A percentile compares a stretch with the other conserved stretches of the same genome.
phyloP scores from a whole-genome alignment of 2,113 vertebrate species.

The Catagonus wagneri region DNA sequence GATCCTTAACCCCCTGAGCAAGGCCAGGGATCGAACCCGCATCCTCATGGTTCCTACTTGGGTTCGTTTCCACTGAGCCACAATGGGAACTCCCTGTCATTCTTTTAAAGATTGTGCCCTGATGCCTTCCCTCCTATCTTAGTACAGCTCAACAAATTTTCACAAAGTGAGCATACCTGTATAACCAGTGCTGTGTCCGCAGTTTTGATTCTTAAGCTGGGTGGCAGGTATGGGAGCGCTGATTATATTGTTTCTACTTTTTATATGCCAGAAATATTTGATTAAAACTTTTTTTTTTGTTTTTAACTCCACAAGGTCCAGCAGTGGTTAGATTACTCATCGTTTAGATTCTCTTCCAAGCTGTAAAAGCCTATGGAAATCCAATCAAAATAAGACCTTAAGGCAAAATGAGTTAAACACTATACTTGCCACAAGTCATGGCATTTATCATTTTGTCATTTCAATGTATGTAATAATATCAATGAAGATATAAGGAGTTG shows the following conservation, averaged over 20 bases:
- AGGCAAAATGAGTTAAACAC: slow-evolving; percentile 4
- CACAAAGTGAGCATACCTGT: not conserved
- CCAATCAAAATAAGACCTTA: slow-evolving; percentile 10
- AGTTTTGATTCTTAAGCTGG: not conserved
- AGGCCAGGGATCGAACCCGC: too few relatives aligned
- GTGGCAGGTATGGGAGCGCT: not conserved
- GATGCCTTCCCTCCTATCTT: not conserved
- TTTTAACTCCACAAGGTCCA: not conserved
- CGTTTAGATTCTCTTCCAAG: not conserved
- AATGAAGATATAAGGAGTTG: not conserved
- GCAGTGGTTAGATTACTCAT: not conserved
- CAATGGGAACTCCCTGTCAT: not conserved
- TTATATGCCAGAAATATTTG: slow-evolving; percentile 18
- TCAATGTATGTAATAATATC: not conserved
- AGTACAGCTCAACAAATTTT: not conserved
- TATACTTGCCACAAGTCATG: not conserved
- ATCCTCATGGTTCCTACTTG: too few relatives aligned
- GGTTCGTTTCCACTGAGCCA: too few relatives aligned
- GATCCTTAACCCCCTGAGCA: too few relatives aligned
- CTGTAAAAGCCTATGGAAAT: slow-evolving; percentile 8
- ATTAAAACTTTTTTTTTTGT: not conserved
- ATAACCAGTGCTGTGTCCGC: not conserved
- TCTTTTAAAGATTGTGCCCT: not conserved
- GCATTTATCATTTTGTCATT: slow-evolving; percentile 17
- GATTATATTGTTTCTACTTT: not conserved